Evolutionary conservation across 2,888 invertebrate species (phyloP).

Genomic region (Caenorhabditis uteleia): DNA sequence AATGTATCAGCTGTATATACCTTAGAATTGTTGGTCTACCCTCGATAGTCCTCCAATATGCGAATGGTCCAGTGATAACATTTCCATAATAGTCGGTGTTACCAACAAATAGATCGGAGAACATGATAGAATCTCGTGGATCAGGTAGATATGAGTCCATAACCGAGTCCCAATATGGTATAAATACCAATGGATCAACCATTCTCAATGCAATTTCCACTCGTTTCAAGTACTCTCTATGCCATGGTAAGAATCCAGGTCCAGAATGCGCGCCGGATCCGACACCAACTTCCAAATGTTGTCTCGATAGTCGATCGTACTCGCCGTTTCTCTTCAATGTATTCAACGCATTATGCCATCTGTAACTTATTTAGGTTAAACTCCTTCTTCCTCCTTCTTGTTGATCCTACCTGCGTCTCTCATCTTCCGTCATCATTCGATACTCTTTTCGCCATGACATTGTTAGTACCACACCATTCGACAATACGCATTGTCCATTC

Average conservation of each 20-base stretch:
- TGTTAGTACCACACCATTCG: slow-evolving; percentile 57
- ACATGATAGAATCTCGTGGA: slow-evolving; percentile 69
- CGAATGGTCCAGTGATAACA: slow-evolving; percentile 65
- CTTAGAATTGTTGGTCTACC: slow-evolving; percentile 63
- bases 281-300: slow-evolving; percentile 61
- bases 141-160: slow-evolving; percentile 70
- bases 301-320: slow-evolving; percentile 61
- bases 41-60: slow-evolving; percentile 67
- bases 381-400: neutral
- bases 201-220: slow-evolving; percentile 66
- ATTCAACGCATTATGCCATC: slow-evolving; percentile 67
- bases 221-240: slow-evolving; percentile 62
- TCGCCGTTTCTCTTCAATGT: slow-evolving; percentile 65
- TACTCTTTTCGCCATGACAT: slow-evolving; percentile 68
- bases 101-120: slow-evolving; percentile 69
- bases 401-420: slow-evolving; percentile 48
- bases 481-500: slow-evolving; percentile 63
- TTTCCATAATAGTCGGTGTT: slow-evolving; percentile 62
- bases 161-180: slow-evolving; percentile 71
- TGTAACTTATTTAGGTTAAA: slow-evolving; percentile 11
- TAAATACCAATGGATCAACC: slow-evolving; percentile 69
- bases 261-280: slow-evolving; percentile 66
- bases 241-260: slow-evolving; percentile 68
- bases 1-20: slow-evolving; percentile 44
- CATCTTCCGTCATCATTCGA: slow-evolving; percentile 68